phyloP scores from a whole-genome alignment of 2,888 invertebrate genomes.

The Clostera curtula region DNA sequence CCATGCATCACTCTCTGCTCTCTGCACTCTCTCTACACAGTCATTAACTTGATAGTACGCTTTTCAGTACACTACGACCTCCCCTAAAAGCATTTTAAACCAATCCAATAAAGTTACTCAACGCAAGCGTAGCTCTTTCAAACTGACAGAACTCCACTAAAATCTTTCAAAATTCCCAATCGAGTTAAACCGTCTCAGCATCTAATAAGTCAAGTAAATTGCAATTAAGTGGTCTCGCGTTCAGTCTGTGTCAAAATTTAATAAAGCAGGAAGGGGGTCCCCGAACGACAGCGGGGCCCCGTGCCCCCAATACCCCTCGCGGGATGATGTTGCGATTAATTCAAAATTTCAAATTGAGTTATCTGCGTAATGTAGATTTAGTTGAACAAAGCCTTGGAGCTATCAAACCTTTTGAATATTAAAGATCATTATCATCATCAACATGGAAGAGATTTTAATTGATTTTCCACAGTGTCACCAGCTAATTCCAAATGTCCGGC shows the following conservation, averaged over 20 bases:
- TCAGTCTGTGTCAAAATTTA: conserved; percentile 40
- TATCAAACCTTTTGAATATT: too few species aligned
- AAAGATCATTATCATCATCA: too few species aligned
- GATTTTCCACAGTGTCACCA: too few species aligned
- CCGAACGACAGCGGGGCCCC: conserved; percentile 13
- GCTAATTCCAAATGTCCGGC: too few species aligned
- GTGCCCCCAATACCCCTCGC: conserved; percentile 9
- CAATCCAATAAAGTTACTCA: too few species aligned
- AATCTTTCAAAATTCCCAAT: conserved; percentile 23
- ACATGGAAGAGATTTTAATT: too few species aligned
- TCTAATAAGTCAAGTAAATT: conserved; percentile 44
- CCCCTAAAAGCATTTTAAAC: too few species aligned
- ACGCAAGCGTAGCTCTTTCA: too few species aligned
- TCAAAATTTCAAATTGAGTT: conserved; percentile 38
- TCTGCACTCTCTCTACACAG: too few species aligned
- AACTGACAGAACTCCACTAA: conserved; percentile 7
- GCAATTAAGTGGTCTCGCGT: conserved; percentile 42
- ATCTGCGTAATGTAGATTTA: conserved; percentile 22
- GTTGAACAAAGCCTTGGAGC: conserved; percentile 9
- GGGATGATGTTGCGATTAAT: conserved; percentile 33
- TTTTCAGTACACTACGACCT: too few species aligned
- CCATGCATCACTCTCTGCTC: too few species aligned
- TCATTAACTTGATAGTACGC: too few species aligned
- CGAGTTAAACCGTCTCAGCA: conserved; percentile 19
- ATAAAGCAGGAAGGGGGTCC: conserved; percentile 26